Percentiles rank a stretch among this genome's conserved stretches.
Conservation (phyloP, 2,797 vertebrate species). For the Macropodus opercularis region DNA sequence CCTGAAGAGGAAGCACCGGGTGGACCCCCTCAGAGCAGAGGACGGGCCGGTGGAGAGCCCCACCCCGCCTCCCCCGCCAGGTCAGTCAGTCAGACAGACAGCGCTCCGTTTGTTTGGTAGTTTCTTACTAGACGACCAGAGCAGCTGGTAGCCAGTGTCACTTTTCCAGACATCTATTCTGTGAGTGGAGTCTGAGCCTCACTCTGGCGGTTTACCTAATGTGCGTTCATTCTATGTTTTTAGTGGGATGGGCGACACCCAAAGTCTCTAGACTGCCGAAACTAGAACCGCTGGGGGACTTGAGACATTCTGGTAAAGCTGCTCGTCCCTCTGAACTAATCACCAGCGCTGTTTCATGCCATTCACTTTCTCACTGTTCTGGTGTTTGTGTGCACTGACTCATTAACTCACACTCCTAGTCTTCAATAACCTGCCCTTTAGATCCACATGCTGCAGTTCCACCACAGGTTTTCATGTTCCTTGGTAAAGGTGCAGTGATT, state of each 20-base stretch:
- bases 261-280: conserved; percentile 95
- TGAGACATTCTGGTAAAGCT: conserved; percentile 91
- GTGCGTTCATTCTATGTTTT: conserved; percentile 59
- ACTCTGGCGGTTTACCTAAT: background rate
- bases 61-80: conserved; percentile 83
- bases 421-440: background rate
- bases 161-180: background rate
- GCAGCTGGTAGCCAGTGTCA: background rate
- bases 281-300: conserved; percentile 93
- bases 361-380: conserved; percentile 29
- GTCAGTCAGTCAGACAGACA: conserved; percentile 69
- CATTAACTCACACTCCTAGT: conserved; percentile 12
- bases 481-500: background rate
- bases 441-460: background rate
- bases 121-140: too few species aligned
- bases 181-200: background rate
- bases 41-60: conserved; percentile 83
- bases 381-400: conserved; percentile 1
- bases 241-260: conserved; percentile 97
- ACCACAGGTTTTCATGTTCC: background rate
- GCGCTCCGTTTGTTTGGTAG: too few species aligned
- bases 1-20: conserved; percentile 90
- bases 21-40: conserved; percentile 89
- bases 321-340: conserved; percentile 25
- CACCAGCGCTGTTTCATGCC: conserved; percentile 1